Percentiles rank a stretch among this genome's conserved stretches.
These are phyloP conservation scores for Heterotis niloticus DNA, from an alignment of 2,113 vertebrate genomes.

Conservation along the genomic window DNA sequence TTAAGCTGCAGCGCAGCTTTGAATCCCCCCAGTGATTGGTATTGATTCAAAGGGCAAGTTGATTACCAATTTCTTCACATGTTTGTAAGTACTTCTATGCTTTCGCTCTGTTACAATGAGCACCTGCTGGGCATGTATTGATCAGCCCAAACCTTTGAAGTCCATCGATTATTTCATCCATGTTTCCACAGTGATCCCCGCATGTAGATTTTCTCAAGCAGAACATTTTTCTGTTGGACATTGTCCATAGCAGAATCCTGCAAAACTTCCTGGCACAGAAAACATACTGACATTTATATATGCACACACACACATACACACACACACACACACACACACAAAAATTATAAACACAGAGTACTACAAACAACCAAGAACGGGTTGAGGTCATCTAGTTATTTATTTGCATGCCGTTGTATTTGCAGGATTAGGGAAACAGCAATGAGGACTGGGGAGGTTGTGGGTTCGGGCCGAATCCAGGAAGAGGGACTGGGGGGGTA, in stretches of 20 bases:
- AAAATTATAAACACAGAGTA: no score
- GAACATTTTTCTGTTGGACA: background rate
- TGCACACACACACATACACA: no score
- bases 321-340: no score
- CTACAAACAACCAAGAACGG: no score
- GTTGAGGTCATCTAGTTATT: background rate
- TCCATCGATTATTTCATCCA: background rate
- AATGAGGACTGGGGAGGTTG: no score
- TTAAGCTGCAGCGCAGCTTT: background rate
- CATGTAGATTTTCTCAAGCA: conserved; percentile 8
- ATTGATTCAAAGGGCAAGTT: conserved; percentile 19
- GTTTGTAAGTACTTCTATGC: conserved; percentile 12
- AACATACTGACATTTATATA: conserved; percentile 4
- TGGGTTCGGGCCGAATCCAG: no score
- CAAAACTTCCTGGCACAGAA: background rate
- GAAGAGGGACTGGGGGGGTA: no score
- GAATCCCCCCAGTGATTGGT: conserved; percentile 13
- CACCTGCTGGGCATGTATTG: conserved; percentile 12
- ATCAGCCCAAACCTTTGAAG: conserved; percentile 20
- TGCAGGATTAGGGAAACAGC: no score
- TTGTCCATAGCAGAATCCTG: background rate
- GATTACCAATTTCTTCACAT: background rate
- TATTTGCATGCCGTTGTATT: no score
- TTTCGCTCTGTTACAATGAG: background rate
- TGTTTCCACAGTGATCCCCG: background rate